Base-by-base conservation (phyloP, 2,797 vertebrate species). In the Pseudochirops corinnae region DNA sequence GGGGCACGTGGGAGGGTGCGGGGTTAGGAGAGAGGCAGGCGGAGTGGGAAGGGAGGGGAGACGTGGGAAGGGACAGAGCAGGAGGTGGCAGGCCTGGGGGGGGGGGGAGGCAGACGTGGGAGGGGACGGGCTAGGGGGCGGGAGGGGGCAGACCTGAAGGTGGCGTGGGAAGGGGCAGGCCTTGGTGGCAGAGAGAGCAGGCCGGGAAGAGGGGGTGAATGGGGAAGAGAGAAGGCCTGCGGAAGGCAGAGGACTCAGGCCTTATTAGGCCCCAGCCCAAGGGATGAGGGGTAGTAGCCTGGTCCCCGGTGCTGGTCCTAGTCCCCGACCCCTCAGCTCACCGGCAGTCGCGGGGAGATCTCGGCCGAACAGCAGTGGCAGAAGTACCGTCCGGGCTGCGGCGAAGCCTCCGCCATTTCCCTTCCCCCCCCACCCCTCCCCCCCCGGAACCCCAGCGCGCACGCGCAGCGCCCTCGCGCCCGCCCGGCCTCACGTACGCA, bases 371-470 rank as follows among this genome's bases (percentile, higher is more conserved):
- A 99, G 98, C 98, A 99, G 98, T 99, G 99, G 98, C 99, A 99
- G 98, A 99, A 99, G 98, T 99, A 99, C 98, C 99, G 99, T 98
- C 99, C 98, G 97, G 99, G 99, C 98, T 99, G 99, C 97, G 99
- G 98, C 58, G 99, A 98, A 98, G 99, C 99, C 99, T 99, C 99
- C 98, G 99, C 99, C 99, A 99, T 99, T 98, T 99, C 99, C 98
- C 98, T 93, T 93, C 90, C 98, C 53, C 53, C 97, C 96, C 95
- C 96, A 92, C 95, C 60, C 94, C 95, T 58, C 94, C 46, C 95
- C 94, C 94, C 97, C 95, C 95, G 95, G 95, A 94, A 96, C 94
- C 97, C 94, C 95, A 94, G 95, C 96, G 97, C 97, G 97, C 94
- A 28, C 97, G 91, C 93, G 94, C 94, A 94, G 95, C 98, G 93